Percentiles rank a stretch among this genome's conserved stretches.
phyloP scores from a whole-genome alignment of 2,797 vertebrate species.

The Nyctalus aviator region DNA sequence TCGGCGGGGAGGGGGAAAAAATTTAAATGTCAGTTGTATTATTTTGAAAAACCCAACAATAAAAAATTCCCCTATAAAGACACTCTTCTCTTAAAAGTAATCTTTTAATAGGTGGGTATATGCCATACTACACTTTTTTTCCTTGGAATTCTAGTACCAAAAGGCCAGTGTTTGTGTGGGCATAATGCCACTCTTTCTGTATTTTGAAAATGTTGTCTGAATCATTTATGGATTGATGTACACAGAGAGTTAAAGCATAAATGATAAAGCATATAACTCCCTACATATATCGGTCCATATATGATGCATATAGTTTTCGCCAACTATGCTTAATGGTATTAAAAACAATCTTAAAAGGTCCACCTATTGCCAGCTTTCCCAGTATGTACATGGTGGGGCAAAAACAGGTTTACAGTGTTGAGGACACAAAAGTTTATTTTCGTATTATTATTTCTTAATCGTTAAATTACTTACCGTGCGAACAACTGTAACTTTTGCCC shows the following conservation, averaged over 20 bases:
- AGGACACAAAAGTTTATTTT: neutral
- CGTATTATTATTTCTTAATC: neutral
- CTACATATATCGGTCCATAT: neutral
- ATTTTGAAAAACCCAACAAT: neutral
- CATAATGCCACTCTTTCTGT: neutral
- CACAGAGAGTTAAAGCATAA: neutral
- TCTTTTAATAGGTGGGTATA: constrained; percentile 8
- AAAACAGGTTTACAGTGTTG: neutral
- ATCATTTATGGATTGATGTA: neutral
- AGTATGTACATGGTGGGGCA: neutral
- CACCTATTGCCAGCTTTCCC: neutral
- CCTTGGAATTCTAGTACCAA: neutral
- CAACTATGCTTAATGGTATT: neutral
- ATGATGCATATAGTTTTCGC: neutral
- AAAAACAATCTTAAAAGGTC: neutral
- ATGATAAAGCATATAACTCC: neutral
- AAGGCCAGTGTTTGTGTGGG: neutral
- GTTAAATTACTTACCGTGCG: neutral
- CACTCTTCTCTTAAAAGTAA: neutral
- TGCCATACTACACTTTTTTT: constrained; percentile 2
- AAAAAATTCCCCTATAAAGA: neutral
- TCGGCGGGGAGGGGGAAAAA: too few species aligned
- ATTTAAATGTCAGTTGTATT: neutral
- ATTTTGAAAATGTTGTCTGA: constrained; percentile 33
- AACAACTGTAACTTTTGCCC: neutral